Evolutionary conservation across 2,797 vertebrate species (phyloP), one percentile per base, ranked within the genome.

Genomic region (Toxotes lorentzi): DNA sequence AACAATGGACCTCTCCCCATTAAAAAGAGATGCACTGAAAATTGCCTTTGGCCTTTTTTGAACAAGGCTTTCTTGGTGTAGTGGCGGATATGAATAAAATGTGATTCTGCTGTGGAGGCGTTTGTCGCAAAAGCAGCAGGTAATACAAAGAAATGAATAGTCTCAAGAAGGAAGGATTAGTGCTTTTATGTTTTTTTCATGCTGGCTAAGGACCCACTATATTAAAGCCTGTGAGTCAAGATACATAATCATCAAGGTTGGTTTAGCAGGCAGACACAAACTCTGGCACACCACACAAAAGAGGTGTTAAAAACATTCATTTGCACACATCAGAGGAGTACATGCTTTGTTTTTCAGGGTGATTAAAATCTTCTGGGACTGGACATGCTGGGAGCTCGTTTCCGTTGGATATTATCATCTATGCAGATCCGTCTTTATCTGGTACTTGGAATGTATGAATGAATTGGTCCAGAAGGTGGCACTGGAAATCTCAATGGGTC

Each of bases 161-260:
- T 35, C 79, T 81, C 71, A 81, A 68, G 48, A 83, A 88, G 73
- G 81, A 88, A 48, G 76, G 81, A 91, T 91, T 89, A 81, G 72
- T 72, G 82, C 76, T 90, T 92, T 85, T 78, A 90, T 79, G 62
- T 64, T 71, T 76, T 69, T 80, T 84, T 85, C 76, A 71, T 69
- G 50, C 38, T 17, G 45, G 76, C 61, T 60, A 67, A 76, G 68
- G 81, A 70, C 72, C 79, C 38, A 73, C 75, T 61, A 34, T 67
- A 84, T 82, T 71, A 79, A 82, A 79, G 30, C 14, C 51, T n/a
- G 13, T 27, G 63, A 82, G 78, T 71, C 0, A 4, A 78, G 62
- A 79, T 45, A 73, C 53, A 65, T 62, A 77, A 64, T 87, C 78
- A 81, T 58, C 72, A 73, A 75, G 67, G 73, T 56, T 76, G 57